phyloP scores from a whole-genome alignment of 2,113 vertebrate species.

The human (Homo sapiens) region GRCh38 chr5:83901001-83901500 shows the following conservation, averaged over 20 bases:
- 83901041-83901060: slow-evolving; percentile 32
- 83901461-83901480: not conserved
- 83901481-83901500: not conserved
- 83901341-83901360: slow-evolving; percentile 20
- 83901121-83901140: slow-evolving; percentile 34
- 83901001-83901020: slow-evolving; percentile 29
- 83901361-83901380: slow-evolving; percentile 43
- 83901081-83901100: slow-evolving; percentile 5
- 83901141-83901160: slow-evolving; percentile 35
- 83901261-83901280: slow-evolving; percentile 32
- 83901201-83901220: slow-evolving; percentile 23
- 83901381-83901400: slow-evolving; percentile 46
- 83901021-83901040: slow-evolving; percentile 3
- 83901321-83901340: not conserved
- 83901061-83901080: slow-evolving; percentile 37
- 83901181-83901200: not conserved
- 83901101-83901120: not conserved
- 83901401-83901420: not conserved
- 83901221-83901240: slow-evolving; percentile 16
- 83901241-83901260: slow-evolving; percentile 45
- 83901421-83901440: slow-evolving; percentile 15
- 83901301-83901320: slow-evolving; percentile 15
- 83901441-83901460: not conserved
- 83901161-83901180: not conserved
- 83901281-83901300: not conserved